Evolutionary conservation across 1,140 invertebrate genomes (phyloP).

Genomic region (Drosophila aff.): DNA sequence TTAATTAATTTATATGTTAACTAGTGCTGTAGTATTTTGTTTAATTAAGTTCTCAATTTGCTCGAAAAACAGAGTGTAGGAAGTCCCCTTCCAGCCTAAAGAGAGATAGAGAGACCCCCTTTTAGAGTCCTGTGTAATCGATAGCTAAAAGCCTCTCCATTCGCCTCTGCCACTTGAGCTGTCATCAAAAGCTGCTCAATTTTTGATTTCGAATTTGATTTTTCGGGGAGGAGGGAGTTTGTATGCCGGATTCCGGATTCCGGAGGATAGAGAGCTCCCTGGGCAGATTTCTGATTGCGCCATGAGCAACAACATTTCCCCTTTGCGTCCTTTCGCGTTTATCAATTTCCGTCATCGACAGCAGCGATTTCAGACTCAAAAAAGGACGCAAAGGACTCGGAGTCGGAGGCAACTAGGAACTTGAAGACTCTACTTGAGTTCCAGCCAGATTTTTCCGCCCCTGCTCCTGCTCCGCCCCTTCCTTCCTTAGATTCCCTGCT

Average conservation of each 20-base stretch:
- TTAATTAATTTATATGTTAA: too few relatives aligned
- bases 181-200: conserved; percentile 84
- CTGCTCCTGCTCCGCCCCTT: neutral
- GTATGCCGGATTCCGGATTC: too few relatives aligned
- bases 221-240: conserved; percentile 7
- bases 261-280: neutral
- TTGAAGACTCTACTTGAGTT: conserved; percentile 33
- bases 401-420: conserved; percentile 20
- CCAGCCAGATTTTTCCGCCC: conserved; percentile 11
- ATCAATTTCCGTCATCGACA: conserved; percentile 82
- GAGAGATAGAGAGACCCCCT: neutral
- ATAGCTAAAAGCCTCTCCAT: conserved; percentile 53
- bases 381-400: conserved; percentile 1
- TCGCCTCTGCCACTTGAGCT: conserved; percentile 65
- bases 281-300: conserved; percentile 63
- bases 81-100: neutral
- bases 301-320: conserved; percentile 62
- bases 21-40: too few relatives aligned
- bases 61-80: neutral
- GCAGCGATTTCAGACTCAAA: conserved; percentile 13
- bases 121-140: conserved; percentile 31
- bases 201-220: conserved; percentile 77
- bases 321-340: conserved; percentile 65
- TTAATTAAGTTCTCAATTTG: neutral
- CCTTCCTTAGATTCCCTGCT: neutral